Conservation (phyloP, 2,888 invertebrate species). For the Aphidius colemani region DNA sequence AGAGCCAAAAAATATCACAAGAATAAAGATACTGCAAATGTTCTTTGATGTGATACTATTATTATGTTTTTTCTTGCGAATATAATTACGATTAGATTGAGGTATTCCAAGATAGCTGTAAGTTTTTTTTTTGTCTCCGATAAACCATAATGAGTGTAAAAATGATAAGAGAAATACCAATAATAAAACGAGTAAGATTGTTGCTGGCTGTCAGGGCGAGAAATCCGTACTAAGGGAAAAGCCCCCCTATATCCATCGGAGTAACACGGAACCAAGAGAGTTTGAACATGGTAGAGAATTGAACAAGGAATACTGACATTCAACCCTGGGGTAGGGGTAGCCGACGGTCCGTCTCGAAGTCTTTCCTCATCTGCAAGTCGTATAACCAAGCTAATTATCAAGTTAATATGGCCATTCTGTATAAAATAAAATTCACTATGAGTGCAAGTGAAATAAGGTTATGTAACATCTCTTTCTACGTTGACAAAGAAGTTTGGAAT, state of each 20-base stretch:
- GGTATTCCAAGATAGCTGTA: too few species aligned
- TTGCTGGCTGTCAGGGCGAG: constrained; percentile 59
- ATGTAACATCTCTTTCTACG: too few species aligned
- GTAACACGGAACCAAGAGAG: constrained; percentile 45
- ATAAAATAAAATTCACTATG: constrained; percentile 44
- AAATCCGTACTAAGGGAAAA: constrained; percentile 58
- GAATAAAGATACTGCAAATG: too few species aligned
- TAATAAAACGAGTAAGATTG: constrained; percentile 29
- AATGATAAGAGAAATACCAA: constrained; percentile 14
- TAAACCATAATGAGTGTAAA: constrained; percentile 4
- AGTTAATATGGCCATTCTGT: constrained; percentile 85
- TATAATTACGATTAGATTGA: too few species aligned
- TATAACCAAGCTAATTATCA: constrained; percentile 90
- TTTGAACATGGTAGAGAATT: constrained; percentile 40
- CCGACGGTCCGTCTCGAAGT: constrained; percentile 60
- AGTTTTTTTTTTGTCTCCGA: too few species aligned
- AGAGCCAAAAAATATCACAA: too few species aligned
- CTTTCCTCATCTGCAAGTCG: constrained; percentile 83
- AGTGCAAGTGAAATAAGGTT: too few species aligned
- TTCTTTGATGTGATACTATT: too few species aligned
- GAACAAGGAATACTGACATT: constrained; percentile 56
- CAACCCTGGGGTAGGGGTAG: constrained; percentile 59
- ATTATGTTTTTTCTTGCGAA: too few species aligned
- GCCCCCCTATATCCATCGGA: constrained; percentile 53
- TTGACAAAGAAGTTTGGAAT: constrained; percentile 13